Evolutionary conservation across 1,140 invertebrate species (phyloP).

Genomic region (Drosophila willistoni): DNA sequence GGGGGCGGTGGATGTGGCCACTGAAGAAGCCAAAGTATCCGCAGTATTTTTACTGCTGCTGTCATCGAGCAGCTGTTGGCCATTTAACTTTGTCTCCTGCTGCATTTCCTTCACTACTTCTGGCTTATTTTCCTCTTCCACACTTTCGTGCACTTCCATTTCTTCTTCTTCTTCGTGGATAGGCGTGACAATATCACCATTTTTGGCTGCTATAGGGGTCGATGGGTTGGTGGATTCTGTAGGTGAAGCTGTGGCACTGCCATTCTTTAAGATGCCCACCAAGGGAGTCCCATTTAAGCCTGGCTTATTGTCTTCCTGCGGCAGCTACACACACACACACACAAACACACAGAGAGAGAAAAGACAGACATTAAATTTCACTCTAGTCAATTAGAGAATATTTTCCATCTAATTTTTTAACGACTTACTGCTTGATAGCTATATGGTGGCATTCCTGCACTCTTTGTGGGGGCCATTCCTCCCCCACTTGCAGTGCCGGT

Average conservation of each 20-base stretch:
- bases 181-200: constrained; percentile 68
- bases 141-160: background rate
- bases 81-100: constrained; percentile 15
- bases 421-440: constrained; percentile 82
- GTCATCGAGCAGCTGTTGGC: constrained; percentile 36
- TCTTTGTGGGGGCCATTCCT: too few relatives aligned
- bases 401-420: background rate
- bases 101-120: background rate
- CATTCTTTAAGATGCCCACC: constrained; percentile 82
- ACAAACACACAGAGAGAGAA: background rate
- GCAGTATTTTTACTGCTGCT: constrained; percentile 36
- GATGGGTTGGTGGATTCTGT: constrained; percentile 37
- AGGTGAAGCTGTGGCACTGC: constrained; percentile 53
- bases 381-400: too few relatives aligned
- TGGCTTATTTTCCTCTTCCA: background rate
- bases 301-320: constrained; percentile 78
- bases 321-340: constrained; percentile 54
- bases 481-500: constrained; percentile 3
- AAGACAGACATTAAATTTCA: background rate
- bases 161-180: constrained; percentile 62
- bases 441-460: constrained; percentile 51
- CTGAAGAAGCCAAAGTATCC: background rate
- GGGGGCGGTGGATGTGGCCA: background rate
- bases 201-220: constrained; percentile 53
- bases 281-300: constrained; percentile 71